Percentiles rank a stretch among this genome's conserved stretches.
These are phyloP conservation scores for Aculops lycopersici DNA, from an alignment of 1,140 invertebrate genomes.

Conservation along the genomic window DNA sequence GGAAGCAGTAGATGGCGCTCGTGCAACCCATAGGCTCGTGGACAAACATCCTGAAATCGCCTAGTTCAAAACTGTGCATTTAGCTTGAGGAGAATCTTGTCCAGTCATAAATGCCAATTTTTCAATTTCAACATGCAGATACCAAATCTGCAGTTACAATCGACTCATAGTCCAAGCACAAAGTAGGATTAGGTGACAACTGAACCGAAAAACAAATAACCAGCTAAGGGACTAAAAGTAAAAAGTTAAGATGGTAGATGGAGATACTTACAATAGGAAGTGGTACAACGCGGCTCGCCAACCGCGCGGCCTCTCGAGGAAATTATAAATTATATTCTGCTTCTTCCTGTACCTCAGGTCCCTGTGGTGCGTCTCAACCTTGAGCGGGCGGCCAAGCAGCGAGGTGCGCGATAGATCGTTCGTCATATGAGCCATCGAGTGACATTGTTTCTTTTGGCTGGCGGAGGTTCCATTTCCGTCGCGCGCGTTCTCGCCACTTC, in stretches of 20 bases:
- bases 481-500: conserved; percentile 6
- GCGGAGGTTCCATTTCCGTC: not conserved
- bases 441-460: not conserved
- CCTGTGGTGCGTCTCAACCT: conserved; percentile 33
- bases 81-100: no score
- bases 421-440: conserved; percentile 7
- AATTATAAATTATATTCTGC: conserved; percentile 67
- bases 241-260: conserved; percentile 6
- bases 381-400: conserved; percentile 56
- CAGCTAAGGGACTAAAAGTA: not conserved
- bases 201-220: not conserved
- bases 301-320: conserved; percentile 58
- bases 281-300: conserved; percentile 54
- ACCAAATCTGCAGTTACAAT: no score
- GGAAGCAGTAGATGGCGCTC: no score
- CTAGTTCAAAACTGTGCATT: no score
- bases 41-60: no score
- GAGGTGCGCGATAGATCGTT: conserved; percentile 30
- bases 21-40: no score
- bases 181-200: no score
- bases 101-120: no score
- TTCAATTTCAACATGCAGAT: no score
- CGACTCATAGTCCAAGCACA: no score
- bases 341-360: conserved; percentile 36
- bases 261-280: conserved; percentile 49